These are phyloP conservation scores for Lampris incognitus DNA, from an alignment of 2,113 vertebrate genomes.

Conservation along the genomic window DNA sequence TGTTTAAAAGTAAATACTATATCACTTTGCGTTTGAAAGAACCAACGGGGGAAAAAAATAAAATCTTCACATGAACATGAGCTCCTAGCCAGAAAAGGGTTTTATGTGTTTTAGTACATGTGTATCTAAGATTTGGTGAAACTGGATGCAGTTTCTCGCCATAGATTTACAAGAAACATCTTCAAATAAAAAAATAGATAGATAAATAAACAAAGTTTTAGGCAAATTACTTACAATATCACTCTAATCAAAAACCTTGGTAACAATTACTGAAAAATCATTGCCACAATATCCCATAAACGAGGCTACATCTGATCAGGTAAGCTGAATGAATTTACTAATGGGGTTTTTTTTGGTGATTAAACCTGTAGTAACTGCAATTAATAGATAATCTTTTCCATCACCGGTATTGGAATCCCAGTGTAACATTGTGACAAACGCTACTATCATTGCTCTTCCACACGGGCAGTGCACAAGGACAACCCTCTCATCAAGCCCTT, in stretches of 20 bases:
- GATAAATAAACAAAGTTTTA: background rate
- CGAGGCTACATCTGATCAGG: slow-evolving; percentile 22
- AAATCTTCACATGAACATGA: slow-evolving; percentile 32
- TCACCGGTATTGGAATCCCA: background rate
- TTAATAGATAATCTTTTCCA: too few relatives aligned
- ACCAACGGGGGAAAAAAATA: slow-evolving; percentile 8
- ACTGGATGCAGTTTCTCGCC: slow-evolving; percentile 1
- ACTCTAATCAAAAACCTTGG: slow-evolving; percentile 6
- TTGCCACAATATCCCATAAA: slow-evolving; percentile 12
- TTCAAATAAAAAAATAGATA: too few relatives aligned
- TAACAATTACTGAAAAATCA: background rate
- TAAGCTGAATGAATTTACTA: slow-evolving; percentile 31
- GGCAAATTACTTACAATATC: slow-evolving; percentile 10
- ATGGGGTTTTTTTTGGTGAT: slow-evolving; percentile 12
- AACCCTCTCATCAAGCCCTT: slow-evolving; percentile 35
- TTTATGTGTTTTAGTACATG: slow-evolving; percentile 6
- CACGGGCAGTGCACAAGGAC: slow-evolving; percentile 38
- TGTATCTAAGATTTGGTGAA: slow-evolving; percentile 18
- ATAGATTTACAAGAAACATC: background rate
- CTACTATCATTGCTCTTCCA: slow-evolving; percentile 33
- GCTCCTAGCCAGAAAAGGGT: slow-evolving; percentile 12
- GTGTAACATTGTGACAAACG: slow-evolving; percentile 42
- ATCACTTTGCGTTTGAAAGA: slow-evolving; percentile 36
- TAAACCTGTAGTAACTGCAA: background rate
- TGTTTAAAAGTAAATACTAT: slow-evolving; percentile 34